Conservation (phyloP, 1,140 invertebrate genomes). For the Magallana gigas region DNA sequence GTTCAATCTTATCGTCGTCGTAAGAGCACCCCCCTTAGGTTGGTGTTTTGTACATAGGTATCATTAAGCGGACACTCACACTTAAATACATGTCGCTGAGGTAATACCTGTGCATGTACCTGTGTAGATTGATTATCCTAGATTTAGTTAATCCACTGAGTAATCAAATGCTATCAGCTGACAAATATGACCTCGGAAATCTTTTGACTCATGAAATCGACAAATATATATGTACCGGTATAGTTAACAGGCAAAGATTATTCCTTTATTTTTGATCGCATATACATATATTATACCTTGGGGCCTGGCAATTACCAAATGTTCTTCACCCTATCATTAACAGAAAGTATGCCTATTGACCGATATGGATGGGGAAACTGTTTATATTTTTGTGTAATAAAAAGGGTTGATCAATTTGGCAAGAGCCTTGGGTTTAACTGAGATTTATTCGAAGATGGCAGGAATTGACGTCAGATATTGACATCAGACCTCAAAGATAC, state of each 20-base stretch:
- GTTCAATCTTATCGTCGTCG: neutral
- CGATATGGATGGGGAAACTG: neutral
- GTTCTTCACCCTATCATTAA: neutral
- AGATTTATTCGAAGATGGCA: too few species aligned
- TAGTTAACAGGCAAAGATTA: neutral
- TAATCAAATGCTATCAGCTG: neutral
- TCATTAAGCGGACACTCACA: neutral
- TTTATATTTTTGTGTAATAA: neutral
- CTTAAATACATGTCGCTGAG: neutral
- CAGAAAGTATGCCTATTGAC: neutral
- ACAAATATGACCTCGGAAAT: neutral
- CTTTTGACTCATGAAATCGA: neutral
- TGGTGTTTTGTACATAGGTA: neutral
- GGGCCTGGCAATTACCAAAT: neutral
- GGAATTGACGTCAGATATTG: neutral
- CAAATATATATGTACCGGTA: neutral
- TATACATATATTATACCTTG: neutral
- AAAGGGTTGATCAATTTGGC: neutral
- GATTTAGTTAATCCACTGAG: neutral
- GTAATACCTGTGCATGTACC: neutral
- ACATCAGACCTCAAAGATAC: neutral
- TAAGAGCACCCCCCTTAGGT: neutral
- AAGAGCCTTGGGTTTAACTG: neutral
- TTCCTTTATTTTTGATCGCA: neutral
- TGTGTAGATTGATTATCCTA: too few species aligned